phyloP scores from a whole-genome alignment of 2,888 invertebrate species.

The Hyalella azteca region DNA sequence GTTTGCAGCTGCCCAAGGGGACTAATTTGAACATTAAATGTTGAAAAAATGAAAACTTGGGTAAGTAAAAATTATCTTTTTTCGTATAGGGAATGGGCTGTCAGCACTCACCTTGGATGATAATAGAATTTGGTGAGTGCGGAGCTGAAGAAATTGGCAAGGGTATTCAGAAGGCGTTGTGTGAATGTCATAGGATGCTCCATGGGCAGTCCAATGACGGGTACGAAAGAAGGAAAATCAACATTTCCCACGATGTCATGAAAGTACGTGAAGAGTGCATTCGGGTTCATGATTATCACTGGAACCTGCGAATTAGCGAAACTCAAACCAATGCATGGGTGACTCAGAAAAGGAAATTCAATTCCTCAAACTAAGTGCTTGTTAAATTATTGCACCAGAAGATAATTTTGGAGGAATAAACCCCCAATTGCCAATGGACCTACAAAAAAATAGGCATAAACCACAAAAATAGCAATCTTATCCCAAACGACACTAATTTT shows the following conservation, averaged over 20 bases:
- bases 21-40: background rate
- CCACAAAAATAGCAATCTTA: too few species aligned
- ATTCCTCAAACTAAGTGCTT: too few species aligned
- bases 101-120: background rate
- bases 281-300: background rate
- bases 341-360: too few species aligned
- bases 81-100: background rate
- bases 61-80: background rate
- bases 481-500: too few species aligned
- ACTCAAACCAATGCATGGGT: too few species aligned
- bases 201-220: background rate
- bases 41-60: background rate
- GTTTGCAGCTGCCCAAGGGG: background rate
- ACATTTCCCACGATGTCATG: slow-evolving; percentile 38
- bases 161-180: background rate
- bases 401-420: too few species aligned
- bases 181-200: slow-evolving; percentile 23
- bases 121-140: background rate
- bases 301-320: too few species aligned
- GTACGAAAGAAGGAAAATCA: slow-evolving; percentile 22
- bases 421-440: too few species aligned
- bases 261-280: background rate
- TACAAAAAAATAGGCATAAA: too few species aligned
- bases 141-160: background rate
- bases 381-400: too few species aligned